These are phyloP conservation scores for Parnassius mnemosyne DNA, from an alignment of 2,888 invertebrate species.

Conservation along the genomic window DNA sequence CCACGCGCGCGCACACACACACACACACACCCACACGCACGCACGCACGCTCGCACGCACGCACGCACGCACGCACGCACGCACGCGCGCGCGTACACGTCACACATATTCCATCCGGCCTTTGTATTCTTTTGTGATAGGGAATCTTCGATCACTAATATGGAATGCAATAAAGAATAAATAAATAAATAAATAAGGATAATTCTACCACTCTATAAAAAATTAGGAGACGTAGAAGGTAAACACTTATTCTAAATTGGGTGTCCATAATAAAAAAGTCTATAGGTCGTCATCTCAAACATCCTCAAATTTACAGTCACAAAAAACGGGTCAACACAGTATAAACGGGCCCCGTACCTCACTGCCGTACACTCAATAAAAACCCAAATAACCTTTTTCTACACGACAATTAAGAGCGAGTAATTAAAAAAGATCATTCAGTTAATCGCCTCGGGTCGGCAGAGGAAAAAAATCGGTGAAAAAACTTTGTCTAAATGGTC, in stretches of 20 bases:
- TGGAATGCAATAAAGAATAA: too few relatives aligned
- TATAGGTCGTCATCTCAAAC: background rate
- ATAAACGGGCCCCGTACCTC: background rate
- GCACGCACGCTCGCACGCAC: too few relatives aligned
- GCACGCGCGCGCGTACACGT: too few relatives aligned
- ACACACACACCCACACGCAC: too few relatives aligned
- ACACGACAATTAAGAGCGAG: constrained; percentile 52
- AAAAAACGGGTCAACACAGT: constrained; percentile 6
- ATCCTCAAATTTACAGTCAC: constrained; percentile 7
- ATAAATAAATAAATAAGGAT: too few relatives aligned
- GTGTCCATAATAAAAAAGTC: constrained; percentile 1
- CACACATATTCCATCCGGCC: too few relatives aligned
- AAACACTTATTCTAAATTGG: constrained; percentile 7
- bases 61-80: too few relatives aligned
- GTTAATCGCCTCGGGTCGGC: constrained; percentile 49
- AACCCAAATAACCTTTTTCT: constrained; percentile 35
- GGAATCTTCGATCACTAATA: too few relatives aligned
- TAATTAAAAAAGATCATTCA: constrained; percentile 60
- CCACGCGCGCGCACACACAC: too few relatives aligned
- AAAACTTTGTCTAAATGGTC: constrained; percentile 40
- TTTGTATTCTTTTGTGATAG: too few relatives aligned
- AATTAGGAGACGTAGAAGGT: too few relatives aligned
- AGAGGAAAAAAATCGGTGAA: constrained; percentile 46
- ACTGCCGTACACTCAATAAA: constrained; percentile 9
- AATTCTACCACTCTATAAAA: too few relatives aligned